Percentiles rank a stretch among this genome's conserved stretches.
Conservation (phyloP, 2,113 vertebrate genomes). For the Cryptotis parvus region DNA sequence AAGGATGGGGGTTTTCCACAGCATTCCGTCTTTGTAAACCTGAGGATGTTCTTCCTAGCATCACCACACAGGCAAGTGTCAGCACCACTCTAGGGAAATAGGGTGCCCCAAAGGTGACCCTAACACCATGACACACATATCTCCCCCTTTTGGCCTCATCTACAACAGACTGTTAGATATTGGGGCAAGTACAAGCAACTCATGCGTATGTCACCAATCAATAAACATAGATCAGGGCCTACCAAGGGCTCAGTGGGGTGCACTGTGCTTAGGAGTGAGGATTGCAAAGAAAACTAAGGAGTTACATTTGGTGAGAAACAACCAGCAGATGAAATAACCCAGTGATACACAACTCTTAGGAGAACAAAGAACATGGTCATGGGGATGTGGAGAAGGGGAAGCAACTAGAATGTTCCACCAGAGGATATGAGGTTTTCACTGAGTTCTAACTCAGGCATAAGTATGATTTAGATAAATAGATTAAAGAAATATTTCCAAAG, state of each 20-base stretch:
- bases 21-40: background rate
- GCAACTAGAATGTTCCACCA: background rate
- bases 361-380: background rate
- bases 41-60: background rate
- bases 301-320: background rate
- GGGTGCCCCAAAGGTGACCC: background rate
- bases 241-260: background rate
- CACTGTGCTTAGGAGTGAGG: background rate
- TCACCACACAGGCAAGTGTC: background rate
- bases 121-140: background rate
- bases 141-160: background rate
- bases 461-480: background rate
- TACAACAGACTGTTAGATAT: background rate
- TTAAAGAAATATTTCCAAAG: background rate
- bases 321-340: conserved; percentile 33
- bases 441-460: background rate
- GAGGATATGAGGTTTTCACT: background rate
- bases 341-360: background rate
- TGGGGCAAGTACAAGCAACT: conserved; percentile 35
- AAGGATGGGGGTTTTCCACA: background rate
- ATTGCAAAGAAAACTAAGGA: background rate
- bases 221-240: background rate
- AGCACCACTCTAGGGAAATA: background rate
- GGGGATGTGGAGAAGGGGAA: too few species aligned
- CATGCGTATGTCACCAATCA: background rate